phyloP scores from a whole-genome alignment of 1,140 invertebrate species.

The Zaprionus taronus region DNA sequence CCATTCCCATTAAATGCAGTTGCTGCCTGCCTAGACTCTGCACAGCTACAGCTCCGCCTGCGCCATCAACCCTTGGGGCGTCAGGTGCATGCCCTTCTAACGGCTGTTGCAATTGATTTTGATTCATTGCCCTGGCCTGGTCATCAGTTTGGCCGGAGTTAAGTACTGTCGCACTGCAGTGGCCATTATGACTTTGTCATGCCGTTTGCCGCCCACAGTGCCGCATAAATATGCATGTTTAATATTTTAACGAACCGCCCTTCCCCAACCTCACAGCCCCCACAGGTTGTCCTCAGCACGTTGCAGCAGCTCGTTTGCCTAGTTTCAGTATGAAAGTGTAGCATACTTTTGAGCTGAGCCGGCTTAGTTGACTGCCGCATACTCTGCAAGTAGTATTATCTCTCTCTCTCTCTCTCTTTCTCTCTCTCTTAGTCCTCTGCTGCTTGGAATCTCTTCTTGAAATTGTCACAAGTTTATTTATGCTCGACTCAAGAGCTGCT shows the following conservation, averaged over 20 bases:
- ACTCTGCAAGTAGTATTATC: background rate
- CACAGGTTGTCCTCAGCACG: background rate
- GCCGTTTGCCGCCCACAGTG: slow-evolving; percentile 1
- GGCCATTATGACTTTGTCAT: slow-evolving; percentile 24
- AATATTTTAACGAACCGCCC: background rate
- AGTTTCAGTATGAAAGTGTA: background rate
- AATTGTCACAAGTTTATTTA: background rate
- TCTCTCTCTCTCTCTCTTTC: background rate
- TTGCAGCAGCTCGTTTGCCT: slow-evolving; percentile 2
- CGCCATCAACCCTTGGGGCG: background rate
- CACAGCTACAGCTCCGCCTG: too few relatives aligned
- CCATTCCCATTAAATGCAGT: slow-evolving; percentile 9
- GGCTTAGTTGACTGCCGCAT: background rate
- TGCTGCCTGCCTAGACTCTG: background rate
- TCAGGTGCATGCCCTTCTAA: slow-evolving; percentile 46
- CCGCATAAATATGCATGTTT: slow-evolving; percentile 7
- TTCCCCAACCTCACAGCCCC: too few relatives aligned
- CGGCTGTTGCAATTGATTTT: slow-evolving; percentile 68
- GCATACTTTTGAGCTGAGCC: background rate
- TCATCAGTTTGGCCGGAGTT: slow-evolving; percentile 8
- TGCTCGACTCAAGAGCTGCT: too few relatives aligned
- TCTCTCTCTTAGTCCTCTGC: background rate
- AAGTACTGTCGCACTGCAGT: slow-evolving; percentile 6
- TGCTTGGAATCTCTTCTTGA: background rate
- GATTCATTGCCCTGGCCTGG: slow-evolving; percentile 53